phyloP scores from a whole-genome alignment of 2,888 invertebrate species.

The Agrochola lota region DNA sequence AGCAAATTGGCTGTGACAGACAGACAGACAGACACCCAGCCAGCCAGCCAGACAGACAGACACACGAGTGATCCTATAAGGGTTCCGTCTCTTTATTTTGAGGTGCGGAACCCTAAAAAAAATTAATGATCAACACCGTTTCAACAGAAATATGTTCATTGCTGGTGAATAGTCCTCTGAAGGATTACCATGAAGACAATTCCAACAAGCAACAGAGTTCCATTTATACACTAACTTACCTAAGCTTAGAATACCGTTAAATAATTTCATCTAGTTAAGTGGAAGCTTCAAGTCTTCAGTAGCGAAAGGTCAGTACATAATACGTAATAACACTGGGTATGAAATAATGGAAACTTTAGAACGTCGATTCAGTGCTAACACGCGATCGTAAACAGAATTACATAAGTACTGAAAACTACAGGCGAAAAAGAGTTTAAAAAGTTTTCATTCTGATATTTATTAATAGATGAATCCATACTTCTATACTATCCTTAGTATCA shows the following conservation, averaged over 20 bases:
- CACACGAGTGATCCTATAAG: too few species aligned
- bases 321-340: neutral
- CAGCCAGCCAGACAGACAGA: too few species aligned
- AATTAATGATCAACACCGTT: too few species aligned
- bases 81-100: too few species aligned
- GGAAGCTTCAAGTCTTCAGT: neutral
- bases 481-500: too few species aligned
- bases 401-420: neutral
- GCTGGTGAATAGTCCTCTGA: too few species aligned
- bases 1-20: too few species aligned
- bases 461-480: neutral
- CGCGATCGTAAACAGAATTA: conserved; percentile 12
- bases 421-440: neutral
- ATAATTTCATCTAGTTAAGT: conserved; percentile 1
- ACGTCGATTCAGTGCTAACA: neutral
- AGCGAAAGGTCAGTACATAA: conserved; percentile 6
- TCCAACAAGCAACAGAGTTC: too few species aligned
- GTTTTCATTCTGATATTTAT: neutral
- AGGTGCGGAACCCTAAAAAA: too few species aligned
- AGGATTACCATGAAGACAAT: too few species aligned
- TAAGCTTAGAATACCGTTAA: neutral
- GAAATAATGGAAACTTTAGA: conserved; percentile 6
- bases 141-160: neutral
- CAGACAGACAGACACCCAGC: too few species aligned
- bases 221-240: neutral